Percentiles rank a stretch among this genome's conserved stretches.
phyloP scores from a whole-genome alignment of 1,140 invertebrate species.

The Zelostemma sp. region DNA sequence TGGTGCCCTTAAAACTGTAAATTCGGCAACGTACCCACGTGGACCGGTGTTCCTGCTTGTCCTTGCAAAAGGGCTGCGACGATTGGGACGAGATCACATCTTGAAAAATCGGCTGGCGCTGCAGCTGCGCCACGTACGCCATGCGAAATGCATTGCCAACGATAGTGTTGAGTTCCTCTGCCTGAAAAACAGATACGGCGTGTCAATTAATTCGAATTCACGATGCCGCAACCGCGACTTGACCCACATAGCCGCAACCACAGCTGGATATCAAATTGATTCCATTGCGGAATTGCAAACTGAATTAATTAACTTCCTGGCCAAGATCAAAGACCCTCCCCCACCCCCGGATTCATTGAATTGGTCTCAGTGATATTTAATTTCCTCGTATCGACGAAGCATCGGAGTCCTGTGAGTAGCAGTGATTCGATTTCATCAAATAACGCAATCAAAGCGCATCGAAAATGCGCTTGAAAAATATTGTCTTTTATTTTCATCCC shows the following conservation, averaged over 20 bases:
- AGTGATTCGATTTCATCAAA: not conserved
- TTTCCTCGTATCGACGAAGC: not conserved
- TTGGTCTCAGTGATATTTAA: not conserved
- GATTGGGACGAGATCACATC: conserved; percentile 70
- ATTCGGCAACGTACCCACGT: conserved; percentile 70
- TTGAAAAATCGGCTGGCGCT: conserved; percentile 74
- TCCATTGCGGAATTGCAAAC: conserved; percentile 21
- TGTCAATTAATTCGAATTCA: conserved; percentile 40
- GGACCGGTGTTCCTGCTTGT: conserved; percentile 63
- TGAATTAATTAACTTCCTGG: conserved; percentile 41
- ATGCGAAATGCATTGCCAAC: conserved; percentile 93
- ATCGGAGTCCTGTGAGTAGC: not conserved
- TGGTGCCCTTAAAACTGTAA: not conserved
- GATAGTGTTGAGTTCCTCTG: conserved; percentile 88
- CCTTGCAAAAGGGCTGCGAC: conserved; percentile 61
- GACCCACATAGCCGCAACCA: conserved; percentile 22
- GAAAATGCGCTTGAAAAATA: not conserved
- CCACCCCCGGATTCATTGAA: conserved; percentile 4
- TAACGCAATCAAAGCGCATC: not conserved
- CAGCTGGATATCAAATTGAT: conserved; percentile 20
- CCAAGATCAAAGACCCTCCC: conserved; percentile 13
- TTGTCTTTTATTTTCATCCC: not conserved
- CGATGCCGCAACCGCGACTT: conserved; percentile 18
- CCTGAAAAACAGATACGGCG: conserved; percentile 73
- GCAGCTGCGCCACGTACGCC: conserved; percentile 88